Evolutionary conservation across 2,797 vertebrate genomes (phyloP).

Genomic region (Euthynnus affinis): DNA sequence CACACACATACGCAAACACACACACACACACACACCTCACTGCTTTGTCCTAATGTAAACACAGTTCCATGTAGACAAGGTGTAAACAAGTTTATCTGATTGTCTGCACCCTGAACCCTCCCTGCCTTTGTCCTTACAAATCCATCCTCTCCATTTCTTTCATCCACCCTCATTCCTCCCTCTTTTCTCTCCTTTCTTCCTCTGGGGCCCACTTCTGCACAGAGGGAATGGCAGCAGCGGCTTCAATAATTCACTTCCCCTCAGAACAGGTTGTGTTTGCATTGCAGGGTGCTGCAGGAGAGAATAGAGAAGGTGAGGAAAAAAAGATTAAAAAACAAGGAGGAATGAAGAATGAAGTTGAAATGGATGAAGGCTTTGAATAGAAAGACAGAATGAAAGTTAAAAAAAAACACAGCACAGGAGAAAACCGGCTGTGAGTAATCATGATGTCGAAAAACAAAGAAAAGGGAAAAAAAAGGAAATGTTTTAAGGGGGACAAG

Average conservation of each 20-base stretch:
- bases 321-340: constrained; percentile 79
- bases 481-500: constrained; percentile 26
- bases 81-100: constrained; percentile 12
- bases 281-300: constrained; percentile 80
- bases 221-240: constrained; percentile 71
- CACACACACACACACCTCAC: not conserved
- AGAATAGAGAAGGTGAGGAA: constrained; percentile 75
- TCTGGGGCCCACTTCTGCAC: constrained; percentile 77
- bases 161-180: constrained; percentile 52
- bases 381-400: constrained; percentile 54
- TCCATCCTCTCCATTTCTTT: constrained; percentile 66
- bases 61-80: not conserved
- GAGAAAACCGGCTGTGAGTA: constrained; percentile 53
- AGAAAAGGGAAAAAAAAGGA: constrained; percentile 10
- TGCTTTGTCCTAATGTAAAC: not conserved
- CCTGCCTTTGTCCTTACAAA: constrained; percentile 54
- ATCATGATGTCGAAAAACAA: constrained; percentile 59
- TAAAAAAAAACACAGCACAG: constrained; percentile 33
- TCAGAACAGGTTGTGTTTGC: constrained; percentile 86
- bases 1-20: too few species aligned
- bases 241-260: constrained; percentile 86
- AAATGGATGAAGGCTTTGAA: constrained; percentile 75
- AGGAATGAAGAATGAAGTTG: constrained; percentile 75
- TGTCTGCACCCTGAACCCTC: constrained; percentile 42
- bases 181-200: constrained; percentile 65